A percentile compares a stretch with the other conserved stretches of the same genome.
phyloP scores from a whole-genome alignment of 1,140 invertebrate genomes.

The Ylistrum balloti region DNA sequence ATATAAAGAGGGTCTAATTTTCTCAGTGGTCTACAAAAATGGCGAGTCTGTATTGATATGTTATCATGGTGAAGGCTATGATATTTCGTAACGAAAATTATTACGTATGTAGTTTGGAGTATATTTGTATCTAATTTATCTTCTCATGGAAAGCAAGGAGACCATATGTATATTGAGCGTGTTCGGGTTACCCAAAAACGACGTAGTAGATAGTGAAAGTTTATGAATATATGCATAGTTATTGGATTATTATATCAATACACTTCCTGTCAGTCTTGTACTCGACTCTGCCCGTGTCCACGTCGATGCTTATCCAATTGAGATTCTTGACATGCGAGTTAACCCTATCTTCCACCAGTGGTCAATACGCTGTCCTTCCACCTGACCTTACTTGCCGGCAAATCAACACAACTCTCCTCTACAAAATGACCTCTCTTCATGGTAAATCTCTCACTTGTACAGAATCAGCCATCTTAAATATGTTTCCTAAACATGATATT shows the following conservation, averaged over 20 bases:
- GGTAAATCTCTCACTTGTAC: too few relatives aligned
- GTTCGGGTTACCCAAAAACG: neutral
- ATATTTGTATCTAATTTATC: too few relatives aligned
- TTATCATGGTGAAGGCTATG: too few relatives aligned
- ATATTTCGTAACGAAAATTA: too few relatives aligned
- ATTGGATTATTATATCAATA: neutral
- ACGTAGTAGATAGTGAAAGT: neutral
- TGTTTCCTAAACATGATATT: too few relatives aligned
- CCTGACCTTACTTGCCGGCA: neutral
- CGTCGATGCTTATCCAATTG: neutral
- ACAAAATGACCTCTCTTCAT: neutral
- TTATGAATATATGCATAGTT: neutral
- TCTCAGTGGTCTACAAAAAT: too few relatives aligned
- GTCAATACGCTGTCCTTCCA: neutral
- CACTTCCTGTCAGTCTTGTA: neutral
- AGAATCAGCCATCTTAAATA: too few relatives aligned
- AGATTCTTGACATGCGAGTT: too few relatives aligned
- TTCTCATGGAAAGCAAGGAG: neutral
- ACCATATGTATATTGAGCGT: neutral
- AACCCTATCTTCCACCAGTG: neutral
- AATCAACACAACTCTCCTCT: neutral
- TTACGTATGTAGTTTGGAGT: too few relatives aligned
- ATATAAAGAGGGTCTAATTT: too few relatives aligned
- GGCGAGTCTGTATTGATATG: neutral
- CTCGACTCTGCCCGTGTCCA: neutral